Base-by-base conservation (phyloP, 1,140 invertebrate genomes). In the Lithobius niger region DNA sequence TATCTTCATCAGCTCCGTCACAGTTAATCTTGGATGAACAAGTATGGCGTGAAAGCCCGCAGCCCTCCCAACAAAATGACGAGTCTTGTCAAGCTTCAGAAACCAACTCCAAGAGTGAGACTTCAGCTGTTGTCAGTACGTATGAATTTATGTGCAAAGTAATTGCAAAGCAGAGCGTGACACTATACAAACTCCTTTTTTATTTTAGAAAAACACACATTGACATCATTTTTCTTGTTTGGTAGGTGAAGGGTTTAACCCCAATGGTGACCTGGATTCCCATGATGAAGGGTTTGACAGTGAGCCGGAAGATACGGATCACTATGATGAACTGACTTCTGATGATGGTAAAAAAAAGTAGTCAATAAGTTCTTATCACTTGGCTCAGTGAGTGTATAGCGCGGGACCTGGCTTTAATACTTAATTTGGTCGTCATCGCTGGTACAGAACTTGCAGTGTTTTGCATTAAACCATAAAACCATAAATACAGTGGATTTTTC, bases 241-340 rank as follows among this genome's bases (percentile, higher is more conserved):
- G n/a, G n/a, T n/a, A 71, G 70, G 84, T 48, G 86, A 84, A 53
- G 77, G 90, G 26, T 68, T 90, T 0, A 91, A 87, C 68, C 88
- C 88, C 6, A 82, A 84, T 66, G 76, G 78, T 48, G 79, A 82
- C 63, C 86, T 86, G 64, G 80, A 84, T 61, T 91, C 84, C 54
- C 82, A 88, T 64, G 83, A 88, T 71, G 86, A 92, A 72, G 75
- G 75, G n/a, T 77, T 80, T 66, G 84, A 86, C 61, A 82, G 81
- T 45, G 78, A 82, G 59, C 80, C 83, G 64, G 84, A 88, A 53
- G 65, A 67, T 28, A 88, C 86, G 65, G 86, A 88, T 59, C 81
- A 86, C 74, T 86, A 89, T 70, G 85, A 88, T 66, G 87, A 91
- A 67, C 79, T 82, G 52, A 58, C 62, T 42, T 65, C 64, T 6